A percentile compares a stretch with the other conserved stretches of the same genome.
phyloP scores from a whole-genome alignment of 2,797 vertebrate genomes.

The Jordanella pulchra region DNA sequence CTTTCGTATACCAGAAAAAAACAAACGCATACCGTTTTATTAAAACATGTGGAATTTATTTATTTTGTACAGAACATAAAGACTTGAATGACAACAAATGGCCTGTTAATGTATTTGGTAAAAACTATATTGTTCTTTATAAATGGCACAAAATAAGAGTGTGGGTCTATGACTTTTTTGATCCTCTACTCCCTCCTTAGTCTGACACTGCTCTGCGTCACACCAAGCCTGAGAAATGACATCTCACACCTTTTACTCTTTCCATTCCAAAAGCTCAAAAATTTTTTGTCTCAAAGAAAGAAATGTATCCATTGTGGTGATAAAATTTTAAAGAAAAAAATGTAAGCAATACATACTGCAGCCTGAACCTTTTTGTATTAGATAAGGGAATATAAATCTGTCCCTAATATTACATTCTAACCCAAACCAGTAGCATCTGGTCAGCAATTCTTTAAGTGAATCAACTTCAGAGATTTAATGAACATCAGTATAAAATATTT shows the following conservation, averaged over 20 bases:
- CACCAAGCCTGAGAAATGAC: not conserved
- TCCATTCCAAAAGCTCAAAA: not conserved
- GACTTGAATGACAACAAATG: not conserved
- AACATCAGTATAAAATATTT: not conserved
- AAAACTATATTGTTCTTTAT: not conserved
- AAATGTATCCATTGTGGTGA: too few relatives aligned
- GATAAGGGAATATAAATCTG: not conserved
- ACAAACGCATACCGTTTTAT: not conserved
- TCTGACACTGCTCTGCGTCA: not conserved
- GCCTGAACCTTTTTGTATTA: too few relatives aligned
- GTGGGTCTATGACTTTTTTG: not conserved
- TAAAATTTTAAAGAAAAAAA: too few relatives aligned
- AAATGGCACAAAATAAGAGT: not conserved
- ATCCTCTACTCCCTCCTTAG: not conserved
- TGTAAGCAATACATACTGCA: too few relatives aligned
- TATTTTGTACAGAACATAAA: constrained; percentile 4
- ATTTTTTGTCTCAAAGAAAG: not conserved
- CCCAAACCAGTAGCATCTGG: not conserved
- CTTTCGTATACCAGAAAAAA: not conserved
- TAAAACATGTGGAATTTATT: not conserved
- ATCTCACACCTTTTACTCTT: not conserved
- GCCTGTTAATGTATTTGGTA: not conserved
- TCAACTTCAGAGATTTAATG: not conserved
- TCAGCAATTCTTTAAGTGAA: not conserved
- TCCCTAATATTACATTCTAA: not conserved